A percentile compares a stretch with the other conserved stretches of the same genome.
These are phyloP conservation scores for Sphaeridia pumilis DNA, from an alignment of 2,888 invertebrate species.

Conservation along the genomic window DNA sequence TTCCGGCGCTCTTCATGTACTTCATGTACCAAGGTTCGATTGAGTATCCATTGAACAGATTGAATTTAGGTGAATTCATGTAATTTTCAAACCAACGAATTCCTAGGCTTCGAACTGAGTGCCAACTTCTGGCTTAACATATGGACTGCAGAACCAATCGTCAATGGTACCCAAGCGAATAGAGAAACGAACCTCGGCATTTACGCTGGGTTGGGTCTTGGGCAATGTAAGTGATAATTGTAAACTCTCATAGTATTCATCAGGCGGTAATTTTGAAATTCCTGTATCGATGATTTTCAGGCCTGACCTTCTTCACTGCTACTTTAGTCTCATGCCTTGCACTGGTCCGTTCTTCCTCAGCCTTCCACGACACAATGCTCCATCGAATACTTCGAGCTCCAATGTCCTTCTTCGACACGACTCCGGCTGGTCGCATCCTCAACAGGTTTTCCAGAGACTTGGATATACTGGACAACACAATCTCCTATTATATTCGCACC, in stretches of 20 bases:
- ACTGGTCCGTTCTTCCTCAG: constrained; percentile 48
- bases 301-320: not conserved
- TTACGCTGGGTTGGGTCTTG: constrained; percentile 73
- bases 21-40: constrained; percentile 28
- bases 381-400: constrained; percentile 55
- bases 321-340: constrained; percentile 11
- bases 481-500: constrained; percentile 20
- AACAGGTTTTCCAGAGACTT: constrained; percentile 47
- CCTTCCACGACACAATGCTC: constrained; percentile 54
- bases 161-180: constrained; percentile 38
- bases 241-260: not conserved
- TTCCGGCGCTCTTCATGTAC: constrained; percentile 39
- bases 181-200: constrained; percentile 74
- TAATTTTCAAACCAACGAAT: not conserved
- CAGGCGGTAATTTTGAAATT: not conserved
- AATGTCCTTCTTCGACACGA: constrained; percentile 65
- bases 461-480: constrained; percentile 34
- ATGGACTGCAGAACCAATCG: constrained; percentile 32
- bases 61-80: not conserved
- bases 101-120: constrained; percentile 34
- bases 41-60: not conserved
- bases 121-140: constrained; percentile 37
- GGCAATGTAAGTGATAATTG: constrained; percentile 79
- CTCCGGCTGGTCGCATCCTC: constrained; percentile 64
- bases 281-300: not conserved